These are phyloP conservation scores for Pollimyrus isidori DNA, from an alignment of 2,113 vertebrate genomes.

Conservation along the genomic window DNA sequence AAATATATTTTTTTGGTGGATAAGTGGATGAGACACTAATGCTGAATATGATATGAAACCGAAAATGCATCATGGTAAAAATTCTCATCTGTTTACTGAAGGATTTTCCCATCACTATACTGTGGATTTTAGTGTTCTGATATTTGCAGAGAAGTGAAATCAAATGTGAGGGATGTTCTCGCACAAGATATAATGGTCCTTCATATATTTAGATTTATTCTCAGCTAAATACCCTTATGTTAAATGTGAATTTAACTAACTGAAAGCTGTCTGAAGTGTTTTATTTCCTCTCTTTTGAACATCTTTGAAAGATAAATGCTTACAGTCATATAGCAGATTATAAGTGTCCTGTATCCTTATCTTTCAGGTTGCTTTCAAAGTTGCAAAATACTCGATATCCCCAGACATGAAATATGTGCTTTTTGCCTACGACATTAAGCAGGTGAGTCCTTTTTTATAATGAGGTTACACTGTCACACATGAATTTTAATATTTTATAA, in stretches of 20 bases:
- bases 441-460: constrained; percentile 60
- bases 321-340: not conserved
- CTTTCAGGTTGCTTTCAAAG: constrained; percentile 84
- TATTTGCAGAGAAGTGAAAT: not conserved
- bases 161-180: not conserved
- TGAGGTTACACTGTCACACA: not conserved
- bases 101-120: not conserved
- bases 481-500: not conserved
- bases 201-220: not conserved
- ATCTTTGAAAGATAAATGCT: not conserved
- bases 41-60: not conserved
- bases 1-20: not conserved
- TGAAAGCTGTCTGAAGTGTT: not conserved
- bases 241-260: not conserved
- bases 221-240: not conserved
- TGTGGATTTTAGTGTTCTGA: not conserved
- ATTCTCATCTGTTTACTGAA: not conserved
- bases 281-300: not conserved
- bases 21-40: not conserved
- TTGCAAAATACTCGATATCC: constrained; percentile 83
- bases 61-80: not conserved
- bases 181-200: not conserved
- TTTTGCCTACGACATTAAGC: constrained; percentile 91
- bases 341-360: constrained; percentile 12
- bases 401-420: constrained; percentile 91